Evolutionary conservation across 2,797 vertebrate species (phyloP), one percentile per base, ranked within the genome.

Genomic region (Diplodus puntazzo): DNA sequence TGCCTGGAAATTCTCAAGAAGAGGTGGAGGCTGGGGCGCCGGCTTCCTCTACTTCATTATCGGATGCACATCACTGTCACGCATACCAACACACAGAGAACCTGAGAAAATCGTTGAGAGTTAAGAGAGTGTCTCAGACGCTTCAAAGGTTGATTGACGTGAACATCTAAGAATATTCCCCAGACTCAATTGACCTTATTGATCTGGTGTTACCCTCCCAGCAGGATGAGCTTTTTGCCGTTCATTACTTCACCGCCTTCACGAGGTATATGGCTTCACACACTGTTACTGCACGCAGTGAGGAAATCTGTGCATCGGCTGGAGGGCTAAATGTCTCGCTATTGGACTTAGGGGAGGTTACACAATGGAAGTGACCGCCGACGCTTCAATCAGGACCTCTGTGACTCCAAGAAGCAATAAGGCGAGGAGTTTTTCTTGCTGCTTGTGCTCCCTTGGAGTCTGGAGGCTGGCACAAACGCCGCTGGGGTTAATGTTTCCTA

Each of bases 71-170:
- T 42, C 18, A 12, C 16, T 69, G 53, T 69, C 21, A 49, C 49
- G 58, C 23, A 68, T 1, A 20, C 60, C 59, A 9, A 57, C 65
- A 39, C 42, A 45, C 54, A 13, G 27, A 67, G 54, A 52, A 20
- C 50, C 11, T 50, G 43, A 55, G 73, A 53, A 82, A 82, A 84
- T 75, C 5, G 1, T 58, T 84, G 17, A 18, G 43, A 54, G 73
- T 87, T 81, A 39, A 69, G 63, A 69, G 69, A 69, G 61, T 21
- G 58, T 76, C 71, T 75, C 48, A 49, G 54, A 70, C 60, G 76
- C 60, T 75, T 78, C 58, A 66, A 72, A 77, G 62, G 62, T 60
- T 39, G 61, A 89, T 89, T 84, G 88, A 89, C 89, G 58, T n/a
- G 34, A 25, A 1, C 48, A 16, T 62, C 78, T 73, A 43, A 50